Evolutionary conservation across 2,888 invertebrate genomes (phyloP).

Genomic region (Tyria jacobaeae): DNA sequence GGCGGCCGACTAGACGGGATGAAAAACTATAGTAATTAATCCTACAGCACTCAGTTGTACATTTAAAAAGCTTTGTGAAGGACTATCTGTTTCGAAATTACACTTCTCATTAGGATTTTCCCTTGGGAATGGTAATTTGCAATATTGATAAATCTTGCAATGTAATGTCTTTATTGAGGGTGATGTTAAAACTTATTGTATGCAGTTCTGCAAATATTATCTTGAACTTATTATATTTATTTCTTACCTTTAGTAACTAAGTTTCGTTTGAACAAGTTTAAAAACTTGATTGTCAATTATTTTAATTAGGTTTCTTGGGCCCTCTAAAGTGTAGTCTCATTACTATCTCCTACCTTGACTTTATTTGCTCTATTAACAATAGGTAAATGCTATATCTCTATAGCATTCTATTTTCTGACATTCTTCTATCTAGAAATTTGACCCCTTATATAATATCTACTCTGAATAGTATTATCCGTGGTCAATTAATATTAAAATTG

Average conservation of each 20-base stretch:
- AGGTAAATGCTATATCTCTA: no score
- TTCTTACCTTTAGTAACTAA: no score
- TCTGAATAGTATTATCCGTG: background rate
- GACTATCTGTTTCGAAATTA: conserved; percentile 53
- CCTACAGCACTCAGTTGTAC: conserved; percentile 62
- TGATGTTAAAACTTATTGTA: no score
- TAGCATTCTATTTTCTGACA: no score
- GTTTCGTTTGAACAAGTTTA: no score
- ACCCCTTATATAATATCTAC: background rate
- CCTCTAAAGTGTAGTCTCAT: no score
- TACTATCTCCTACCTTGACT: no score
- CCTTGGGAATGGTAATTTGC: conserved; percentile 47
- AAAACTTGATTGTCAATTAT: no score
- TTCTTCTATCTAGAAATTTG: no score
- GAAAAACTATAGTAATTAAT: conserved; percentile 74
- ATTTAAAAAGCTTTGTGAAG: conserved; percentile 61
- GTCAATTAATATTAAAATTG: background rate
- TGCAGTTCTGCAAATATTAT: conserved; percentile 12
- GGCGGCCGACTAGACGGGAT: conserved; percentile 55
- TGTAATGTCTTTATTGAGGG: conserved; percentile 29
- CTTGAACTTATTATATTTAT: no score
- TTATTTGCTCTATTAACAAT: no score
- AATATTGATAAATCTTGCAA: conserved; percentile 40
- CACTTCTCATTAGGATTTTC: conserved; percentile 51
- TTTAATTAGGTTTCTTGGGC: no score